Evolutionary conservation across 2,888 invertebrate species (phyloP), one percentile per base, ranked within the genome.

Genomic region (Agrilus mali): DNA sequence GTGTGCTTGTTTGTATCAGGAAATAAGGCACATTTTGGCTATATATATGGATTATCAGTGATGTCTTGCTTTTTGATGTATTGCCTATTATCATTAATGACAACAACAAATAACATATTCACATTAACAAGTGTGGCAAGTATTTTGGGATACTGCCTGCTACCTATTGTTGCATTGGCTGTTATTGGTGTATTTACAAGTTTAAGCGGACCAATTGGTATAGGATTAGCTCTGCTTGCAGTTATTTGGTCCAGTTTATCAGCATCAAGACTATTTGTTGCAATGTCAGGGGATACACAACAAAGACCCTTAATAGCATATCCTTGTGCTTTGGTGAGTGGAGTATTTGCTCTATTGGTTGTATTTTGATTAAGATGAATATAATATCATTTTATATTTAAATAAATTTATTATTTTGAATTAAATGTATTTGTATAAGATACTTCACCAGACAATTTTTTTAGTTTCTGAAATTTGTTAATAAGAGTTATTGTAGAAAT

Each of bases 11-110:
- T 84, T 50, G 62, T 84, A 12, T 75, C 83, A 41, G 84, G 83
- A 0, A 86, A 84, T 41, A 86, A 85, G 65, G 80, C 86, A 27
- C 86, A 89, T 53, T 93, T 94, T 68, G 89, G 93, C 41, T 94
- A 90, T 70, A 89, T 95, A 47, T 95, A 95, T 67, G 94, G 94
- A 3, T 77, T 95, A 44, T 93, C 92, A 12, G 78, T 88, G 38
- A 77, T 90, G 54, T 92, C 93, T 32, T 93, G 93, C 55, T 69
- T 92, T 42, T 75, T 90, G 48, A 93, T 94, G 87, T 96, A 90
- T 63, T 77, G 78, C 52, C 69, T 94, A 41, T 69, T 92, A 38
- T 82, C 84, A 49, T 65, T 94, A 52, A 94, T 94, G 93, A 75
- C 80, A 44, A 48, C 60, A 13, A 66, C 72, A 20, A 75, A 74